These are phyloP conservation scores for Cosmia trapezina DNA, from an alignment of 2,888 invertebrate species.

Conservation along the genomic window DNA sequence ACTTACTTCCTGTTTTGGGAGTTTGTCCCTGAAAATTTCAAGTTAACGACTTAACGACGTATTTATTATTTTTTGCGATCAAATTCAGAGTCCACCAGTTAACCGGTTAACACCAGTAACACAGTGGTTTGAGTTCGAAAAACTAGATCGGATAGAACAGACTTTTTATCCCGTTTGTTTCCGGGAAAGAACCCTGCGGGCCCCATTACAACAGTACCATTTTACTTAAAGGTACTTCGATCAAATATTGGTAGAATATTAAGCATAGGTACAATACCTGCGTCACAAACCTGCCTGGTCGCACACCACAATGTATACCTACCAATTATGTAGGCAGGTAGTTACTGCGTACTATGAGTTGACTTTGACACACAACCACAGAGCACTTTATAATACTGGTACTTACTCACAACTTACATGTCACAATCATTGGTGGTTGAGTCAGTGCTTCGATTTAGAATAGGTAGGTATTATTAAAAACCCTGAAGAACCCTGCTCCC, in stretches of 20 bases:
- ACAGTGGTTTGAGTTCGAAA: background rate
- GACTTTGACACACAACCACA: constrained; percentile 22
- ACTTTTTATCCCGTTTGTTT: constrained; percentile 7
- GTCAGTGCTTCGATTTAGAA: constrained; percentile 13
- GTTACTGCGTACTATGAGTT: background rate
- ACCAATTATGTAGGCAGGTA: background rate
- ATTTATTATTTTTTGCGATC: background rate
- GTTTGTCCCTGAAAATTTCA: background rate
- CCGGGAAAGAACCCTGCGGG: background rate
- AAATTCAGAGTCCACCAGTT: too few species aligned
- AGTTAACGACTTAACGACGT: background rate
- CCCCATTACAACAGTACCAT: background rate
- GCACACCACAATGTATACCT: background rate
- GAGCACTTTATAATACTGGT: too few species aligned
- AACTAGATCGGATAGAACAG: background rate
- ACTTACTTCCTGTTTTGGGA: background rate
- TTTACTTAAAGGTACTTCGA: background rate
- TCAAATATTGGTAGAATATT: too few species aligned
- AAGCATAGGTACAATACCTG: background rate
- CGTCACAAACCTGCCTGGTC: background rate
- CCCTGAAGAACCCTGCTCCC: background rate
- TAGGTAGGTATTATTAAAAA: background rate
- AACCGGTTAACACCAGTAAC: background rate
- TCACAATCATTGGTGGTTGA: background rate
- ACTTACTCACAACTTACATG: background rate